Base-by-base conservation (phyloP, 2,797 vertebrate genomes). In the Pteronotus mesoamericanus region DNA sequence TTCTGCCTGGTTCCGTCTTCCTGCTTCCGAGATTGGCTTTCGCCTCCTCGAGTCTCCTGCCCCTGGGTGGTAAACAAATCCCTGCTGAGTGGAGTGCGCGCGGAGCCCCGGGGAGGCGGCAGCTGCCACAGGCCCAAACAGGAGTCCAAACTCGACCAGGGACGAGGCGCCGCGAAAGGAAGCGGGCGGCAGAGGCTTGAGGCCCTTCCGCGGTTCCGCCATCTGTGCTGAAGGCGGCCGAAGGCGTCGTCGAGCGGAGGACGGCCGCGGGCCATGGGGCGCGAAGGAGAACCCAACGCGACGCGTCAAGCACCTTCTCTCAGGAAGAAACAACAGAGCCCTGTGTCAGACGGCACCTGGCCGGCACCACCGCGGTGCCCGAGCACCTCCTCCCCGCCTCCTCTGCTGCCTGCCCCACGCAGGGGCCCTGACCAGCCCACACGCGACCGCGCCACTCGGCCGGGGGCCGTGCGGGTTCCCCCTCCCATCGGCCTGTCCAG, bases 1-100 rank as follows among this genome's bases (percentile, higher is more conserved):
- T 93, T 92, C 89, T 85, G 86, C 44, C 91, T 69, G 42, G 34
- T 64, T 64, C 85, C 85, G 8, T 86, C 91, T 94, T 94, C 95
- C 96, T 95, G 11, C 83, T 97, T 88, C 64, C 46, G 42, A 94
- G 95, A 95, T 91, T 97, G 97, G 71, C 96, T 96, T 98, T 97
- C 91, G 95, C 96, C 94, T 96, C 91, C 90, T 89, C 48, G 92
- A 61, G 83, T 89, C 89, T 72, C 83, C 82, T 92, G 85, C 68
- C 96, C 69, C 95, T 71, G 72, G 92, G 97, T 78, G 94, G 94
- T 96, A 95, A 96, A 97, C 92, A 96, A 94, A 87, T 91, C 82
- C 95, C 96, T 69, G 86, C 95, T 95, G 96, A 77, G 96, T 34
- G 59, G 90, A 97, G 98, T 95, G 95, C 87, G 92, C 90, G 89